Conservation (phyloP, 35 echinoderm and acorn worm species). For the Apostichopus parvimensis region DNA sequence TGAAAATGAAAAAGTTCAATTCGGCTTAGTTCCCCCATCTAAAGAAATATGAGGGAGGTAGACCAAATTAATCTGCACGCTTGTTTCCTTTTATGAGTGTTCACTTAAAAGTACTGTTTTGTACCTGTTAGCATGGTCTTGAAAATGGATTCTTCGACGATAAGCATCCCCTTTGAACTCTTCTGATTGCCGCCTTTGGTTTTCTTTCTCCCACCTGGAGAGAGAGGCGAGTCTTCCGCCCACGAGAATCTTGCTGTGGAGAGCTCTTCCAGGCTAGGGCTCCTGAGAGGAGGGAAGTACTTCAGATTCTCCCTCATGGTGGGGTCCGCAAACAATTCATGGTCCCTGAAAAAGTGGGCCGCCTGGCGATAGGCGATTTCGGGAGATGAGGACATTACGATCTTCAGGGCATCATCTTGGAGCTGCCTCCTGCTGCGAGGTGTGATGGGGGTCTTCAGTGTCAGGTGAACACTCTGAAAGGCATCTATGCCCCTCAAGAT, state of each 20-base stretch:
- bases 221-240: constrained; percentile 58
- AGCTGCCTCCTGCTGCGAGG: constrained; percentile 22
- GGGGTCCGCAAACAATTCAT: constrained; percentile 90
- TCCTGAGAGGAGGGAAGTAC: constrained; percentile 79
- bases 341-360: constrained; percentile 82
- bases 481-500: constrained; percentile 86
- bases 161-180: constrained; percentile 56
- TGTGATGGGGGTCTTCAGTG: constrained; percentile 50
- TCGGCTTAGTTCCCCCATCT: too few species aligned
- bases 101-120: too few species aligned
- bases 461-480: constrained; percentile 62
- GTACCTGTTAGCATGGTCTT: constrained; percentile 91
- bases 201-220: constrained; percentile 54
- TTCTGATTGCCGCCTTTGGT: constrained; percentile 40
- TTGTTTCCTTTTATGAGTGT: too few species aligned
- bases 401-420: constrained; percentile 43
- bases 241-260: constrained; percentile 88
- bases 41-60: too few species aligned
- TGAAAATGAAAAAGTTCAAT: too few species aligned
- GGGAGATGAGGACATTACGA: constrained; percentile 76
- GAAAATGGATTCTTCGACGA: constrained; percentile 94
- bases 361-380: constrained; percentile 95
- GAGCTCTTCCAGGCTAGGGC: constrained; percentile 74
- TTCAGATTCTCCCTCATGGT: constrained; percentile 84
- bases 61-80: too few species aligned